Conservation (phyloP, 1,140 invertebrate species). For the Euura lappo region DNA sequence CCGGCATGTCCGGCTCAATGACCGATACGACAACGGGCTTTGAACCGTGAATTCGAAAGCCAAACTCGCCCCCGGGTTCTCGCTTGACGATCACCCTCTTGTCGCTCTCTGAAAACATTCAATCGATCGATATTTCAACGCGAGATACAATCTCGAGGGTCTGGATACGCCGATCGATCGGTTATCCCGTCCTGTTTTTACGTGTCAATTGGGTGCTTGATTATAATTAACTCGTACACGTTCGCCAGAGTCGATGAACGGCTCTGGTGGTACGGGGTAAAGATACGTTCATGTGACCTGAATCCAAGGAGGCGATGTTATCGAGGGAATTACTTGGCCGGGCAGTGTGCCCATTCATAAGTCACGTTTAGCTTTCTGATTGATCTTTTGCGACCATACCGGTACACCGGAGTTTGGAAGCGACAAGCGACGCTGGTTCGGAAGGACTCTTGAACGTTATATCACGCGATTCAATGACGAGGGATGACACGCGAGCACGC, state of each 20-base stretch:
- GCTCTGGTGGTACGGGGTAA: too few relatives aligned
- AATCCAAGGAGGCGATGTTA: neutral
- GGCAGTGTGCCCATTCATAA: neutral
- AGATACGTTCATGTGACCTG: neutral
- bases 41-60: constrained; percentile 94
- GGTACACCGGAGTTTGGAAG: neutral
- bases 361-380: neutral
- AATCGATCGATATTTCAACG: too few relatives aligned
- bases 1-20: constrained; percentile 90
- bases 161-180: too few relatives aligned
- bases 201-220: too few relatives aligned
- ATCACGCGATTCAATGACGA: constrained; percentile 3
- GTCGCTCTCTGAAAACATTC: constrained; percentile 74
- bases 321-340: neutral
- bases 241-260: too few relatives aligned
- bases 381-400: neutral
- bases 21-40: constrained; percentile 95
- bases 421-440: neutral
- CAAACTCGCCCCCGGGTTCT: constrained; percentile 86
- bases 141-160: too few relatives aligned
- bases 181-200: too few relatives aligned
- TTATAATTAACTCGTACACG: too few relatives aligned
- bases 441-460: neutral
- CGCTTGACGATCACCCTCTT: constrained; percentile 83
- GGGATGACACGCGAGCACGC: neutral